phyloP scores from a whole-genome alignment of 2,113 vertebrate species.

The Acrocephalus kingi region DNA sequence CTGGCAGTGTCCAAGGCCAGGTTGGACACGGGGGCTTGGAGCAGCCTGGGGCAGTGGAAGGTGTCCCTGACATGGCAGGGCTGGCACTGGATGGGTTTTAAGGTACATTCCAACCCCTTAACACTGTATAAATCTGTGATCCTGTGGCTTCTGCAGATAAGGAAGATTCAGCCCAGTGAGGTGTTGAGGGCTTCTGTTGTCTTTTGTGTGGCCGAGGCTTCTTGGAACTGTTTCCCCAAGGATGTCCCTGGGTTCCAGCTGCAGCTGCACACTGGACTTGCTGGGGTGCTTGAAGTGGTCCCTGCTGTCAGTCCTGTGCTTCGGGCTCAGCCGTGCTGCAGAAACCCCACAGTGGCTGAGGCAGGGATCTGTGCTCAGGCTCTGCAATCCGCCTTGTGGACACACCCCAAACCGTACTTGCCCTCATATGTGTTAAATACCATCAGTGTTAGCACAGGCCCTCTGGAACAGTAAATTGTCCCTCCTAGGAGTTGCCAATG shows the following conservation, averaged over 20 bases:
- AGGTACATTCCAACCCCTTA: neutral
- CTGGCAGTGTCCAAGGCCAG: neutral
- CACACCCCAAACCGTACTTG: neutral
- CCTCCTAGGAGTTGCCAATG: neutral
- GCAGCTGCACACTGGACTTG: neutral
- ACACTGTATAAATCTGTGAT: neutral
- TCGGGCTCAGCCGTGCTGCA: neutral
- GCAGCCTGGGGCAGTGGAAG: neutral
- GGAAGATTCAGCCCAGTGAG: neutral
- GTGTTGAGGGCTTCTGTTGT: neutral
- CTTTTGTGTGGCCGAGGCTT: neutral
- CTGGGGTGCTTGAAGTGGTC: neutral
- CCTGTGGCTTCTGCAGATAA: neutral
- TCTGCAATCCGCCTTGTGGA: neutral
- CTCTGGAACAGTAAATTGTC: neutral
- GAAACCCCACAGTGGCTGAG: neutral
- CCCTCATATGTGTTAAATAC: neutral
- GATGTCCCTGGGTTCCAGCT: neutral
- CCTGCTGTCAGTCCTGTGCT: neutral
- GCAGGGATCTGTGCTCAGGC: neutral
- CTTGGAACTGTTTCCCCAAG: neutral
- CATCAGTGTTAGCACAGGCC: neutral
- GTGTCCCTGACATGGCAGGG: neutral
- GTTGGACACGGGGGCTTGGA: accelerated
- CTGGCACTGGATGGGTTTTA: neutral